Percentiles rank a stretch among this genome's conserved stretches.
These are phyloP conservation scores for Cephus sareptanus DNA, from an alignment of 2,888 invertebrate genomes.

Conservation along the genomic window DNA sequence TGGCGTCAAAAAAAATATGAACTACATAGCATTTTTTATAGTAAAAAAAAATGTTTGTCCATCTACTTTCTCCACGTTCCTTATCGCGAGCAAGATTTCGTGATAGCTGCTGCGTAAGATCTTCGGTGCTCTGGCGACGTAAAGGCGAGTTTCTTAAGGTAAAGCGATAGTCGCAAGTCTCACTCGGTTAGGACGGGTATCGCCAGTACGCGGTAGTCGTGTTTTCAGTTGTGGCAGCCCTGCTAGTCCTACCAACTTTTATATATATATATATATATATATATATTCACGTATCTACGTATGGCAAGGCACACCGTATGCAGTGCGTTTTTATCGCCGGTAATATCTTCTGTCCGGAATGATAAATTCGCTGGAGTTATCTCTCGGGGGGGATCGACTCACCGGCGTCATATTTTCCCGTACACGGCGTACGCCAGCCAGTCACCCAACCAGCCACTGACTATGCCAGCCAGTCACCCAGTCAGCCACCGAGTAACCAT, in stretches of 20 bases:
- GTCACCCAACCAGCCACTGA: neutral
- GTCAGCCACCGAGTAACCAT: neutral
- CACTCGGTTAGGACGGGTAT: neutral
- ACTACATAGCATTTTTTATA: neutral
- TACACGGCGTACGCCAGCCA: slow-evolving; percentile 14
- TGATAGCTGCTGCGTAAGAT: neutral
- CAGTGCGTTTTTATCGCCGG: slow-evolving; percentile 24
- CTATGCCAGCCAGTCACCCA: neutral
- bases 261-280: neutral
- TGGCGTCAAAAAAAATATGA: neutral
- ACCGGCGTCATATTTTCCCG: slow-evolving; percentile 20
- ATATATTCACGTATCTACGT: neutral
- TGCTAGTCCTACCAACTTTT: neutral
- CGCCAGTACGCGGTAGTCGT: neutral
- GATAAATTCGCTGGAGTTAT: slow-evolving; percentile 23
- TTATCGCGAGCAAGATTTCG: neutral
- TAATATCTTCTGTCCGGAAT: slow-evolving; percentile 26
- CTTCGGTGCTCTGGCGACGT: neutral
- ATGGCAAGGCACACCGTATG: slow-evolving; percentile 14
- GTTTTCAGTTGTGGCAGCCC: neutral
- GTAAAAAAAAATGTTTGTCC: neutral
- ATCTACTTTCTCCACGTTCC: too few species aligned
- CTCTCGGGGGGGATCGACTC: slow-evolving; percentile 22
- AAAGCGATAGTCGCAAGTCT: neutral
- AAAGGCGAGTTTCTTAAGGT: neutral